Percentiles rank a stretch among this genome's conserved stretches.
These are phyloP conservation scores for Stenopsyche tienmushanensis DNA, from an alignment of 1,140 invertebrate genomes.

Conservation along the genomic window DNA sequence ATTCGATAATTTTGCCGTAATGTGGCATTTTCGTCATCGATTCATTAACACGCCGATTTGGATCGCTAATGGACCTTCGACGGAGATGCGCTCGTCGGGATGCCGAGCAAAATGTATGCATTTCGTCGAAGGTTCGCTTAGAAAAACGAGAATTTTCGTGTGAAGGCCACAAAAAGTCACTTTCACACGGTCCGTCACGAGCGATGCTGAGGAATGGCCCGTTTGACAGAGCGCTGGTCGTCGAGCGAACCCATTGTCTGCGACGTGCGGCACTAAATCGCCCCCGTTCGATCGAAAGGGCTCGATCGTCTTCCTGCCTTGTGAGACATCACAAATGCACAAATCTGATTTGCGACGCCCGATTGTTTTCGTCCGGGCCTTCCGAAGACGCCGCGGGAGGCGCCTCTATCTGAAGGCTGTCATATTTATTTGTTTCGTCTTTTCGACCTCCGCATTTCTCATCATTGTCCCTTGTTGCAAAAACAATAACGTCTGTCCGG, in stretches of 20 bases:
- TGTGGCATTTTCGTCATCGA: no score
- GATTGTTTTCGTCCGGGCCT: not conserved
- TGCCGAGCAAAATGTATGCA: no score
- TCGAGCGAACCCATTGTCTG: slow-evolving; percentile 36
- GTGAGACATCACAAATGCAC: not conserved
- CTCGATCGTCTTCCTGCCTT: slow-evolving; percentile 14
- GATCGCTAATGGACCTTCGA: no score
- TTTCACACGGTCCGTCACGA: slow-evolving; percentile 41
- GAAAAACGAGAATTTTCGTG: slow-evolving; percentile 13
- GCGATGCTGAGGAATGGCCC: slow-evolving; percentile 24
- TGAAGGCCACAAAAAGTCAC: slow-evolving; percentile 34
- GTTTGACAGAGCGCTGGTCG: slow-evolving; percentile 19
- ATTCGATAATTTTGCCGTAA: no score
- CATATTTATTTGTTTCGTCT: no score
- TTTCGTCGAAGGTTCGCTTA: not conserved
- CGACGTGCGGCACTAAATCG: slow-evolving; percentile 35
- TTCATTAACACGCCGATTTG: no score
- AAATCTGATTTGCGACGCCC: not conserved
- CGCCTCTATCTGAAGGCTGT: slow-evolving; percentile 31
- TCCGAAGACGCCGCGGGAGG: not conserved
- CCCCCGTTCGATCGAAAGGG: slow-evolving; percentile 19
- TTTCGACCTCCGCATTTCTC: no score
- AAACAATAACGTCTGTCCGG: no score
- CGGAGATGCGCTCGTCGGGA: no score
- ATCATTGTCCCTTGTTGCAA: no score